Conservation (phyloP, 2,888 invertebrate species). For the Eustalomyia histrio region DNA sequence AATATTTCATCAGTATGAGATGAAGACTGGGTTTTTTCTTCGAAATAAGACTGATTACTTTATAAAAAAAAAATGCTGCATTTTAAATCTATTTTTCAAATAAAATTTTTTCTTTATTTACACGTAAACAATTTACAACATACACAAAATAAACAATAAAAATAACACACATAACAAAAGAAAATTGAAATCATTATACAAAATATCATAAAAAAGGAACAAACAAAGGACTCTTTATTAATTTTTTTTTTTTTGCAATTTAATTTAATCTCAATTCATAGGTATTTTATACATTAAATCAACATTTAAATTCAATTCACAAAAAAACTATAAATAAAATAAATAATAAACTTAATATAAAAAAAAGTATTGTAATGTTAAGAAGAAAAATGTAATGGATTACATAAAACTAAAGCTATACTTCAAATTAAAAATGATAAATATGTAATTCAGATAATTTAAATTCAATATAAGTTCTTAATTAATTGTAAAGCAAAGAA, state of each 20-base stretch:
- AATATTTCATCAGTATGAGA: too few relatives aligned
- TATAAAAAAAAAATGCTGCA: background rate
- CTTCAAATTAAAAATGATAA: background rate
- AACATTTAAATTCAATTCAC: background rate
- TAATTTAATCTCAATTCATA: background rate
- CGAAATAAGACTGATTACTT: too few relatives aligned
- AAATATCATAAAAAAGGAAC: background rate
- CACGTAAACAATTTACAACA: constrained; percentile 2
- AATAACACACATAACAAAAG: constrained; percentile 6
- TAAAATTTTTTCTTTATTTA: background rate
- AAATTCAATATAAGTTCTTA: too few relatives aligned
- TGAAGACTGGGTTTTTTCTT: too few relatives aligned
- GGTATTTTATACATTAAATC: background rate
- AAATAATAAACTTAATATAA: background rate
- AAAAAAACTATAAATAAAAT: background rate
- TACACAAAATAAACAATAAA: background rate
- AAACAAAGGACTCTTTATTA: background rate
- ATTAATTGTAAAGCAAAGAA: too few relatives aligned
- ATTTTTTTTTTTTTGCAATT: background rate
- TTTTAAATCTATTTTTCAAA: background rate
- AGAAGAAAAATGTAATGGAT: background rate
- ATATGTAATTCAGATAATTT: background rate
- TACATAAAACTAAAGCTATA: background rate
- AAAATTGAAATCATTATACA: background rate
- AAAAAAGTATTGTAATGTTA: background rate